phyloP scores from a whole-genome alignment of 2,797 vertebrate genomes.

The Paramormyrops hopkinsi region DNA sequence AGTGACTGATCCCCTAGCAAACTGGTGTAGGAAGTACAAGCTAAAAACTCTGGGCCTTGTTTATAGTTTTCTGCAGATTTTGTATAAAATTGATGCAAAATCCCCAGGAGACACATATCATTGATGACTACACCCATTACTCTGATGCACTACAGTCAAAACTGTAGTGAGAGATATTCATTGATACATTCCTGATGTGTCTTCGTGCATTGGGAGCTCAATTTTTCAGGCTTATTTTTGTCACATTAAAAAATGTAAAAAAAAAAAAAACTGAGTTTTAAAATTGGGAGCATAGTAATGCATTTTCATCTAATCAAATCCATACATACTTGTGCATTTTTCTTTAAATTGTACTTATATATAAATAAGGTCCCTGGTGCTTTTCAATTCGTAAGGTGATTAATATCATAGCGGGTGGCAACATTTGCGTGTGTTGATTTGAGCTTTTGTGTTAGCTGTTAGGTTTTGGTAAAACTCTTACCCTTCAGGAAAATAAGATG shows the following conservation, averaged over 20 bases:
- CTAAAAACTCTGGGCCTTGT: constrained; percentile 6
- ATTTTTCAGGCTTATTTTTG: background rate
- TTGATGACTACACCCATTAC: background rate
- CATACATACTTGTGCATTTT: background rate
- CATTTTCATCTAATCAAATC: background rate
- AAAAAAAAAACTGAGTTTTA: background rate
- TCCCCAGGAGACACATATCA: background rate
- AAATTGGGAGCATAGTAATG: background rate
- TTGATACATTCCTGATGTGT: background rate
- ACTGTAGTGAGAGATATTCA: background rate
- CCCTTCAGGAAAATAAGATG: background rate
- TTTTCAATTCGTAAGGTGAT: background rate
- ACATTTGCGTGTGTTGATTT: background rate
- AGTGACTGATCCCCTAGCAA: background rate
- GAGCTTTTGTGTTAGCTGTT: background rate
- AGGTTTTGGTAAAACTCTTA: background rate
- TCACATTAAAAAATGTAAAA: background rate
- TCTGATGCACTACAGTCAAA: background rate
- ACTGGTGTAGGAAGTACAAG: background rate
- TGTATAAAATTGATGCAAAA: background rate
- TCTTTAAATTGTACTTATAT: background rate
- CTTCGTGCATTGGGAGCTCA: background rate
- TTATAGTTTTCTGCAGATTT: background rate
- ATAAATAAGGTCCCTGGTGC: background rate
- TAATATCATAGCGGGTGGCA: background rate